Percentiles rank a stretch among this genome's conserved stretches.
Evolutionary conservation across 1,140 invertebrate genomes (phyloP).

Genomic region (Drosophila setifemur): DNA sequence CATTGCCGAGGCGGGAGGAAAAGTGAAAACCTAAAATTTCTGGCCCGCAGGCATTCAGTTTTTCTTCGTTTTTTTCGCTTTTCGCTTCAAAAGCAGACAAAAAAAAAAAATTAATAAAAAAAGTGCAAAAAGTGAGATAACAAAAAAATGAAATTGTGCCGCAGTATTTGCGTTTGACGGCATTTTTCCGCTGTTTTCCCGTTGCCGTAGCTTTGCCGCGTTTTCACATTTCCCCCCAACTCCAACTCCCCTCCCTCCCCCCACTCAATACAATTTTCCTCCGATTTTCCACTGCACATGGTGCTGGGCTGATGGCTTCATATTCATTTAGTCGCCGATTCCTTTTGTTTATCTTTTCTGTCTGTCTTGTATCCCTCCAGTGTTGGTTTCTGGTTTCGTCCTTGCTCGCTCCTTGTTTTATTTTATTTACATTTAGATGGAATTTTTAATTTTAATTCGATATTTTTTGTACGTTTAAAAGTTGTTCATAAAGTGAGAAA

Average conservation of each 20-base stretch:
- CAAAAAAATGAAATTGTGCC: slow-evolving; percentile 55
- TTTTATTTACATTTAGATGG: slow-evolving; percentile 51
- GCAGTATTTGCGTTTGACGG: slow-evolving; percentile 66
- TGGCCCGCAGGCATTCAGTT: slow-evolving; percentile 34
- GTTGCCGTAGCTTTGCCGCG: slow-evolving; percentile 29
- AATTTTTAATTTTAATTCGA: slow-evolving; percentile 65
- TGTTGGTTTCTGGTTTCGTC: neutral
- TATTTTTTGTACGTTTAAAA: slow-evolving; percentile 5
- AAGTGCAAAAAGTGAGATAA: slow-evolving; percentile 31
- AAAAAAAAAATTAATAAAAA: slow-evolving; percentile 29
- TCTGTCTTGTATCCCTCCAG: neutral
- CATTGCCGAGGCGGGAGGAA: neutral
- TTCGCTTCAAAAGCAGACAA: slow-evolving; percentile 20
- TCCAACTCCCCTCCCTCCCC: neutral
- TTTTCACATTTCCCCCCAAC: slow-evolving; percentile 40
- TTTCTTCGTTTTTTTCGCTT: slow-evolving; percentile 11
- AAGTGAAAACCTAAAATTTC: slow-evolving; percentile 52
- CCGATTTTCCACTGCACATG: slow-evolving; percentile 21
- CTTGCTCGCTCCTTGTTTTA: neutral
- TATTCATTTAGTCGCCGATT: slow-evolving; percentile 35
- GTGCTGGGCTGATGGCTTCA: slow-evolving; percentile 28
- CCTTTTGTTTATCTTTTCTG: slow-evolving; percentile 58
- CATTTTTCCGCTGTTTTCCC: slow-evolving; percentile 47
- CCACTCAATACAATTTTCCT: slow-evolving; percentile 1
- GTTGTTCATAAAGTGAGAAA: too few species aligned